Evolutionary conservation across 2,888 invertebrate genomes (phyloP), one percentile per base, ranked within the genome.

Genomic region (Drosophila sordidapex): DNA sequence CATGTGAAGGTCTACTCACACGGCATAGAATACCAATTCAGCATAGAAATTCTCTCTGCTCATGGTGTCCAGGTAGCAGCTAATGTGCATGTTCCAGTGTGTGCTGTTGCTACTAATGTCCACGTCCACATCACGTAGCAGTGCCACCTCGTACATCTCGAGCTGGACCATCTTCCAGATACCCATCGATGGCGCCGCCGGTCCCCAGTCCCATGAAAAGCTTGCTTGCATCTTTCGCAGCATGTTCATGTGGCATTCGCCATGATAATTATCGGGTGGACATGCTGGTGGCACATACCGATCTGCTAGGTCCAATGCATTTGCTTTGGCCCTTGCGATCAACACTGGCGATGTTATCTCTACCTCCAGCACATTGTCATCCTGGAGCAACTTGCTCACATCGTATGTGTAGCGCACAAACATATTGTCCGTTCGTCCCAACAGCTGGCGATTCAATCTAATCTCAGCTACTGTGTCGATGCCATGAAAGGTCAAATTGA

Each of bases 121-220:
- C 25, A 93, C 92, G 72, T 93, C 95, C 1, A 96, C 93, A 76
- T 96, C 95, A 79, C 95, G 94, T 62, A 97, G 94, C 4, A 95
- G 91, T 0, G 95, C 94, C 8, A 94, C 94, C 86, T 96, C 94
- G 89, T 95, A 96, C 48, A 95, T 94, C 91, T 96, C 95, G 53
- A 97, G 92, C 69, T 94, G 94, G 1, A 96, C 95, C 29, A 94
- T 93, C 94, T 96, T 96, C 93, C 99, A 99, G 65, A 99, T 95
- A 54, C 99, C 99, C 86, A 97, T 95, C 2, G 98, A 98, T 0
- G 99, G 98, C 79, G 98, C 97, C 0, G 99, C 97, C 4, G 99
- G 97, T 8, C 99, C 99, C 99, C 99, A 99, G 92, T 99, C 99
- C 99, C 99, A 99, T 38, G 96, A 94, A 92, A 98, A 99, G 1